These are phyloP conservation scores for Microtus ochrogaster DNA, from an alignment of 2,113 vertebrate species.

Conservation along the genomic window DNA sequence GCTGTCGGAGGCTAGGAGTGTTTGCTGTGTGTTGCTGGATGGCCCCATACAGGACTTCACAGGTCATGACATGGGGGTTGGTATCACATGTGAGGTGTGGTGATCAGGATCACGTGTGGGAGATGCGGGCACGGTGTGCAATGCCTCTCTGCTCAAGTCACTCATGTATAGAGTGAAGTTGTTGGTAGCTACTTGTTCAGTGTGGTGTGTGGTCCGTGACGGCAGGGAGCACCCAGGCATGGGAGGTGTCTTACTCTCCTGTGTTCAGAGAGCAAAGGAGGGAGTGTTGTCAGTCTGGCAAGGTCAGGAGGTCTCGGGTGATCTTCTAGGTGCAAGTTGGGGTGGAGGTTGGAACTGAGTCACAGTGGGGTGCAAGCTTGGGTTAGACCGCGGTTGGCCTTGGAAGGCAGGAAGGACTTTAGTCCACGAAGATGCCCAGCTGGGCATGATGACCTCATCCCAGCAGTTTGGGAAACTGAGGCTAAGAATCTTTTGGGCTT, in stretches of 20 bases:
- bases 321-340: background rate
- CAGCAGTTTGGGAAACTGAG: background rate
- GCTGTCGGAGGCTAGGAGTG: background rate
- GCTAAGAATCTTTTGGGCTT: background rate
- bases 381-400: background rate
- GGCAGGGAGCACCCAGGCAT: background rate
- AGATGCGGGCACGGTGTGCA: background rate
- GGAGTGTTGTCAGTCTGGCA: background rate
- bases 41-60: background rate
- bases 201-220: background rate
- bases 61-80: background rate
- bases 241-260: accelerated
- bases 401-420: background rate
- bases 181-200: background rate
- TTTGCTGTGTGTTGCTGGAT: accelerated
- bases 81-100: background rate
- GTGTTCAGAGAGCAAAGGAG: background rate
- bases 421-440: background rate
- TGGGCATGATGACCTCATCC: background rate
- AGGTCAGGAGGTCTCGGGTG: background rate
- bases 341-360: background rate
- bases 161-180: background rate
- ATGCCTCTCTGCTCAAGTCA: background rate
- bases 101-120: background rate
- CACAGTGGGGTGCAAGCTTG: background rate